Base-by-base conservation (phyloP, 2,888 invertebrate species). In the Thysanoteuthis rhombus region DNA sequence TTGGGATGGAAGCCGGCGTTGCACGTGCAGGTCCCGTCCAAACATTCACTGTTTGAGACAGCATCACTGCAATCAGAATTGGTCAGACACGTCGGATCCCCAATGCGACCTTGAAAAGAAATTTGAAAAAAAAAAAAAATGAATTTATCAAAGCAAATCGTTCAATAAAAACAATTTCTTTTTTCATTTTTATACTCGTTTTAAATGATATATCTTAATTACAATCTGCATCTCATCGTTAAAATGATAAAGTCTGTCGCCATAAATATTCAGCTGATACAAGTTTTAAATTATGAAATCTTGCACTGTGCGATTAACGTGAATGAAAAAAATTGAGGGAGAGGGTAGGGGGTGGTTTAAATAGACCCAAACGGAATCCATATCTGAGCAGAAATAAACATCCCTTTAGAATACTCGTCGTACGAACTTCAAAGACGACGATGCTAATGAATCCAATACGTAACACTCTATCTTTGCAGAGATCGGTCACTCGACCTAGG, bases 1-100 rank as follows among this genome's bases (percentile, higher is more conserved):
- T 16, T 90, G 1, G 45, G 92, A 28, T 93, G 90, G 92, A 39
- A 94, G n/a, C 94, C 94, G 38, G 92, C 93, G 40, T 94, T 45
- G 93, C 94, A 94, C 5, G 58, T 42, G 45, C 94, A 94, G 36
- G 93, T 93, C 4, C 93, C 93, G 19, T 93, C n/a, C 5, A 58
- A 32, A 47, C 94, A 91, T 36, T 38, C 75, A n/a, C 91, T 93
- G 93, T 93, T 75, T 38, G 42, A 36, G 40, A 93, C 92, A 32
- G 92, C 92, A 22, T 92, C 92, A 32, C 58, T 92, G 90, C 94
- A 93, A 39, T 45, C 93, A 0, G 93, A 45, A 75, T 93, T 89
- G 36, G 22, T 39, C 39, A 93, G 91, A 52, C 93, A 89, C 25
- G 90, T 45, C 6, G 89, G 28, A 58, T 92, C 92, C 10, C 58